Evolutionary conservation across 2,797 vertebrate species (phyloP).

Genomic region (Pelodytes ibericus): DNA sequence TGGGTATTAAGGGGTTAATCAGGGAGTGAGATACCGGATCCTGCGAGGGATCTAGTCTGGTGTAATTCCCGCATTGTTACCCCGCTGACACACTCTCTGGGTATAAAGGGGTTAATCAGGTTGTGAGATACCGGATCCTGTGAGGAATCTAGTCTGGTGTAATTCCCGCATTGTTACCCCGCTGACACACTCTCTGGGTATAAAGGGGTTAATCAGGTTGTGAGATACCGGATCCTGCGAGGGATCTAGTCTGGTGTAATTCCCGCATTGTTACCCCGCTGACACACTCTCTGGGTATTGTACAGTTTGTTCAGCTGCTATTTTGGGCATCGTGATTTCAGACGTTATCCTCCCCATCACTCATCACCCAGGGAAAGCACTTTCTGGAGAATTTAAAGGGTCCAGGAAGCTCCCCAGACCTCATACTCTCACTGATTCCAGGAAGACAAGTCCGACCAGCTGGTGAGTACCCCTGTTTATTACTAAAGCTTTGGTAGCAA

Average conservation of each 20-base stretch:
- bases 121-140: too few species aligned
- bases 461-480: constrained; percentile 49
- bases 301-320: constrained; percentile 76
- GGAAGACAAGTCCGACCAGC: not conserved
- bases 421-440: not conserved
- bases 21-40: too few species aligned
- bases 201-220: not conserved
- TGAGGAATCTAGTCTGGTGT: too few species aligned
- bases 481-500: too few species aligned
- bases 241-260: constrained; percentile 13
- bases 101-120: too few species aligned
- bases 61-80: too few species aligned
- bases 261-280: constrained; percentile 67
- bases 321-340: constrained; percentile 76
- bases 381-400: constrained; percentile 67
- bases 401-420: not conserved
- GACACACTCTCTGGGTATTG: constrained; percentile 65
- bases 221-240: constrained; percentile 5
- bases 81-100: too few species aligned
- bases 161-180: not conserved
- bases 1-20: too few species aligned
- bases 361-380: constrained; percentile 47
- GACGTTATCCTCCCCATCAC: constrained; percentile 64
- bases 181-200: not conserved
- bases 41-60: too few species aligned